Percentiles rank a stretch among this genome's conserved stretches.
Conservation (phyloP, 2,888 invertebrate species). For the Morpho deidamia region DNA sequence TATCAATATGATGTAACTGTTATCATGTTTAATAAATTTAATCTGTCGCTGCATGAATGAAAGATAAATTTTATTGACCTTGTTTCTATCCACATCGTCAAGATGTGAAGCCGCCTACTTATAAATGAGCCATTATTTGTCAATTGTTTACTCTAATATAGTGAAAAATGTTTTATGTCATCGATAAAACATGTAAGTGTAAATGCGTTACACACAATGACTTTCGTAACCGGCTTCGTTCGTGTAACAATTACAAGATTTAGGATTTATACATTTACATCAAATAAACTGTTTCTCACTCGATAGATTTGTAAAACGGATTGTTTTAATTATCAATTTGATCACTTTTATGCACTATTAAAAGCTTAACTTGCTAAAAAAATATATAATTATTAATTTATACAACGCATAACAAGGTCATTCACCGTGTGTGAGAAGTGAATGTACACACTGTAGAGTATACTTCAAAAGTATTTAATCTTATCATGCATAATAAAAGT, state of each 20-base stretch:
- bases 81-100: slow-evolving; percentile 19
- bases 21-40: slow-evolving; percentile 28
- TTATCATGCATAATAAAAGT: slow-evolving; percentile 7
- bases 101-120: slow-evolving; percentile 1
- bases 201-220: not conserved
- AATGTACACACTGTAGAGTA: not conserved
- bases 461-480: not conserved
- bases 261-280: too few species aligned
- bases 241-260: not conserved
- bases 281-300: too few species aligned
- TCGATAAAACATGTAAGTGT: not conserved
- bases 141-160: slow-evolving; percentile 14
- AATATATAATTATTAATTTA: not conserved
- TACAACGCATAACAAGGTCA: slow-evolving; percentile 13
- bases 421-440: slow-evolving; percentile 13
- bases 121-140: slow-evolving; percentile 1
- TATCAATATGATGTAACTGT: slow-evolving; percentile 33
- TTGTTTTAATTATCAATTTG: too few species aligned
- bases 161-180: slow-evolving; percentile 1
- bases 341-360: not conserved
- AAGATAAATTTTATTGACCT: slow-evolving; percentile 42
- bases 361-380: not conserved
- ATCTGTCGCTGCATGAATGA: slow-evolving; percentile 42
- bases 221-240: not conserved
- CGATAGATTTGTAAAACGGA: too few species aligned